Percentiles rank a stretch among this genome's conserved stretches.
Evolutionary conservation across 2,797 vertebrate genomes (phyloP).

Genomic region (Eremophila alpestris): DNA sequence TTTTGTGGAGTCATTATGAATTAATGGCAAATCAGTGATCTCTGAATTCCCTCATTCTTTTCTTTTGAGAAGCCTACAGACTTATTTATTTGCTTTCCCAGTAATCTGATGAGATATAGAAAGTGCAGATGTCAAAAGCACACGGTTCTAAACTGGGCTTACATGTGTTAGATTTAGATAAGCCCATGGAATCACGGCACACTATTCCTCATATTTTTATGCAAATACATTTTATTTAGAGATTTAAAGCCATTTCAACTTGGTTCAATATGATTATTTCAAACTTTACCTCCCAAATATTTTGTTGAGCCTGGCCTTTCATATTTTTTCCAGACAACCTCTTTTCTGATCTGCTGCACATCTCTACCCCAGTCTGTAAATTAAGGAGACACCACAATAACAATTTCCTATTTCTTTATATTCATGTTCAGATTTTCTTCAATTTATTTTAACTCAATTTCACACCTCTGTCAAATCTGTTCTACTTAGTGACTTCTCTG

Average conservation of each 20-base stretch:
- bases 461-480: not conserved
- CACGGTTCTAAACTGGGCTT: not conserved
- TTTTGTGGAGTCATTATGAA: not conserved
- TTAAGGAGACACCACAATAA: not conserved
- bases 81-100: not conserved
- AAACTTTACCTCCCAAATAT: not conserved
- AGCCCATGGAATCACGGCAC: rapidly evolving
- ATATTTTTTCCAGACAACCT: not conserved
- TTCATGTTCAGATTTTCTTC: not conserved
- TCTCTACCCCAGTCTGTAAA: not conserved
- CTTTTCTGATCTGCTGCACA: slow-evolving; percentile 16
- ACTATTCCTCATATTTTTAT: not conserved
- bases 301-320: not conserved
- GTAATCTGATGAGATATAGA: not conserved
- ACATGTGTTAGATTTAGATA: not conserved
- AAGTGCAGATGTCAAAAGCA: not conserved
- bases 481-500: not conserved
- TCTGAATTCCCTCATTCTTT: not conserved
- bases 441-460: slow-evolving; percentile 37
- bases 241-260: not conserved
- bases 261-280: not conserved
- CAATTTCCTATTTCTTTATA: not conserved
- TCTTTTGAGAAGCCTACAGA: not conserved
- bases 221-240: not conserved
- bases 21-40: not conserved